Evolutionary conservation across 2,113 vertebrate species (phyloP), one percentile per base, ranked within the genome.

Genomic region (Ciconia stormi): DNA sequence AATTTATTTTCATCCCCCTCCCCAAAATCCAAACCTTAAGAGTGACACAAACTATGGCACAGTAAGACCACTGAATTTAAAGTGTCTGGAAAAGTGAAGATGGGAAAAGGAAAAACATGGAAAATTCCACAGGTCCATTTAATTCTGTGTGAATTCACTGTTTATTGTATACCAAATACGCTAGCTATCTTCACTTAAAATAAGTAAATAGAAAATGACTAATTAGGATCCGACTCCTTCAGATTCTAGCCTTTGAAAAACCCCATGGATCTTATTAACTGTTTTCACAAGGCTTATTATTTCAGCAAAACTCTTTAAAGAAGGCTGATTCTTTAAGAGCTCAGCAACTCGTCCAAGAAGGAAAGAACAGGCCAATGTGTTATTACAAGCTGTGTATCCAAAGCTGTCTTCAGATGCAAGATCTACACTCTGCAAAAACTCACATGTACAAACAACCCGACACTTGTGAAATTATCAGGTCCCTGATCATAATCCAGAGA

Each of bases 391-490:
- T 58, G 16, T 10, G 11, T 15, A 61, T 30, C 38, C n/a, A 84
- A 59, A 85, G 16, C 29, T 38, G 27, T 34, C 89, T 77, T 73
- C 44, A 56, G 49, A 53, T 20, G 7, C 0, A 5, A 73, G 50
- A 53, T 21, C 29, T 67, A 52, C 13, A 9, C 49, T 73, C 36
- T 38, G 53, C 59, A 49, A 4, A 22, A 32, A 58, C 25, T 7
- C 19, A 13, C 21, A 12, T 0, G 4, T 2, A 62, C 69, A 46
- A 89, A 65, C 19, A 42, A 46, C 19, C 4, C 6, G 2, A 30
- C n/a, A 19, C 6, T 16, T 42, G 14, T 2, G 15, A 74, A 78
- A 46, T 70, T 29, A 84, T 8, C 52, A 76, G 9, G 29, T 55
- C 44, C 61, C 85, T 22, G 36, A 42, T 14, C 21, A 32, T 2